Base-by-base conservation (phyloP, 2,113 vertebrate genomes). In the Odobenus rosmarus region DNA sequence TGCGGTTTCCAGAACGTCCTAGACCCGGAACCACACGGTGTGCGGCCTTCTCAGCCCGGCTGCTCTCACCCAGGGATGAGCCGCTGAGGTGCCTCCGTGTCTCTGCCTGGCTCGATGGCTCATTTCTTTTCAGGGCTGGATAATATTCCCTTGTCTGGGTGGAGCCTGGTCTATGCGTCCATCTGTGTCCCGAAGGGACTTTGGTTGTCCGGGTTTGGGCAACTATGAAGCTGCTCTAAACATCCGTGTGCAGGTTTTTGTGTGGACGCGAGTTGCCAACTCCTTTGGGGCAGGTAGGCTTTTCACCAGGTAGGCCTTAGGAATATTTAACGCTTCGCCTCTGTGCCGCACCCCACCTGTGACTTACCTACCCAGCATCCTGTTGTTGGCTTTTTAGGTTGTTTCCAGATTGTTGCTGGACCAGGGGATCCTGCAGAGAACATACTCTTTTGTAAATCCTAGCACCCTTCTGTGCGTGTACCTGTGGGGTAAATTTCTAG, bases 391-490 rank as follows among this genome's bases (percentile, higher is more conserved):
- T 21, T 7, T 74, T 55, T 5, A 21, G 5, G 13, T 26, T 46
- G 42, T 62, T 57, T 82, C 64, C 19, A 28, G 49, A 5, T 7
- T 23, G 49, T 7, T 51, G 14, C 62, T 33, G 31, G 24, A 79
- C 36, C 36, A 12, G 4, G 0, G 1, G 19, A 7, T 0, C 0
- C 31, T 0, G 0, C 62, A 4, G 31, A 26, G 46, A 21, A 49
- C 46, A 39, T 0, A 6, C 10, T 28, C 5, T 26, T 1, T 6
- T 2, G 31, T 31, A 12, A n/a, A 13, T 14, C 26, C 5, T 15
- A 51, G 51, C n/a, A 16, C 18, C 33, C 13, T 33, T 46, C 5
- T 31, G n/a, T 11, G 16, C 0, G 14, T 36, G 11, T 39, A 8
- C 61, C 39, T 1, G 0, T 3, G 33, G 26, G 53, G 8, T 21